Evolutionary conservation across 2,113 vertebrate genomes (phyloP), one percentile per base, ranked within the genome.

Genomic region (Promerops cafer): DNA sequence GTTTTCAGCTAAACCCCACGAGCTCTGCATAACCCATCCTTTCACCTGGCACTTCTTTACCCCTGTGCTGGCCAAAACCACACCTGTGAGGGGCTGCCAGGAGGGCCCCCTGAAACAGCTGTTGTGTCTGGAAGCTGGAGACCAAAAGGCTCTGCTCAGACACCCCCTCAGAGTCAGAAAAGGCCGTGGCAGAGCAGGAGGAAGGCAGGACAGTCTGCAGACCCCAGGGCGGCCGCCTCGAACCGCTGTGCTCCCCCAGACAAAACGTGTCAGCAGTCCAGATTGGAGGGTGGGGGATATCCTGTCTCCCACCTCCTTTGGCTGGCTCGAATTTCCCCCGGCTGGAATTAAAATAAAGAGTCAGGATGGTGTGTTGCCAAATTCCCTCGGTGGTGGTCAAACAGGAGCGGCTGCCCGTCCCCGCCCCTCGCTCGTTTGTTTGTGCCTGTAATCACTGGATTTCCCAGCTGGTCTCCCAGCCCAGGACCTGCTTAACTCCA

Each of bases 401-500:
- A 71, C 27, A 40, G 53, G 66, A 84, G n/a, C 1, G 3, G 81
- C 95, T 89, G 83, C 89, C 76, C 89, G 23, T 89, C 72, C 84
- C 89, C 57, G 3, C 95, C 93, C 94, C 76, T 86, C 0, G 0
- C 88, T 69, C 68, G 3, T 60, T 65, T 82, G 40, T 44, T 61
- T 70, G 74, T 78, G 83, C 63, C 90, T 89, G 83, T 33, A 52
- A 70, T 83, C 66, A 63, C 91, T 91, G 93, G 24, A 84, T 95
- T 89, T 92, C 87, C 83, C 93, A 95, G 96, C 94, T 96, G 94
- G 66, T 54, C 35, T 77, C 75, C 92, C 93, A 94, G 87, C 83
- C 86, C 72, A 64, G 91, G 69, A 82, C 89, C 91, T 87, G 72
- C 77, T 91, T 64, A 85, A 90, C 70, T 94, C 92, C 90, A 63